Percentiles rank a stretch among this genome's conserved stretches.
Evolutionary conservation across 2,797 vertebrate genomes (phyloP).

Genomic region (Malurus splendens): DNA sequence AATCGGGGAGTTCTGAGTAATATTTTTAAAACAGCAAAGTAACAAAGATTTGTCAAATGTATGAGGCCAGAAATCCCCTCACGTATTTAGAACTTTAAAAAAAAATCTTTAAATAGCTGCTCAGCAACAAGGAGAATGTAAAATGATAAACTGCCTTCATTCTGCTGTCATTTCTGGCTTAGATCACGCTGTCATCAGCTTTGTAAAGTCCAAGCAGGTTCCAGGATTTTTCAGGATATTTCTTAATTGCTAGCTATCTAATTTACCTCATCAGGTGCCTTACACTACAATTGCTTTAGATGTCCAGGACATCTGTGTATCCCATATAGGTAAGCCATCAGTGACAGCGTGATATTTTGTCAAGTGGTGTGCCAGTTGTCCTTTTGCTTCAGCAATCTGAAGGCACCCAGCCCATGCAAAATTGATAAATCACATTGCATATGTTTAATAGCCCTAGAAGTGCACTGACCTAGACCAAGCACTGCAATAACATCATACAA

Average conservation of each 20-base stretch:
- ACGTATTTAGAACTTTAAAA: neutral
- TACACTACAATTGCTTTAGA: neutral
- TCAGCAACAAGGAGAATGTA: neutral
- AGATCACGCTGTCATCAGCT: neutral
- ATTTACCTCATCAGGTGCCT: neutral
- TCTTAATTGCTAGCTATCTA: neutral
- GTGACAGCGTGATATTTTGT: neutral
- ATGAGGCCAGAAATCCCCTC: neutral
- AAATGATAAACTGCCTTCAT: neutral
- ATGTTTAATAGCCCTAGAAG: neutral
- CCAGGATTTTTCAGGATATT: neutral
- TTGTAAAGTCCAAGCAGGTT: neutral
- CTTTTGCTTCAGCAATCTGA: neutral
- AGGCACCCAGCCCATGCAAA: neutral
- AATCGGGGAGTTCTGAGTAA: neutral
- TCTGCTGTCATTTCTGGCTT: neutral
- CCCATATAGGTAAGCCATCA: neutral
- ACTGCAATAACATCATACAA: neutral
- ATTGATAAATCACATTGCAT: neutral
- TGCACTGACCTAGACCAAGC: neutral
- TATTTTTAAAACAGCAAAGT: neutral
- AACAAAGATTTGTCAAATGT: neutral
- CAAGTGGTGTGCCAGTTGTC: neutral
- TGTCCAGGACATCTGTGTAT: neutral
- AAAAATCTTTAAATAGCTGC: neutral